These are phyloP conservation scores for Nephrotoma appendiculata DNA, from an alignment of 2,888 invertebrate species.

Conservation along the genomic window DNA sequence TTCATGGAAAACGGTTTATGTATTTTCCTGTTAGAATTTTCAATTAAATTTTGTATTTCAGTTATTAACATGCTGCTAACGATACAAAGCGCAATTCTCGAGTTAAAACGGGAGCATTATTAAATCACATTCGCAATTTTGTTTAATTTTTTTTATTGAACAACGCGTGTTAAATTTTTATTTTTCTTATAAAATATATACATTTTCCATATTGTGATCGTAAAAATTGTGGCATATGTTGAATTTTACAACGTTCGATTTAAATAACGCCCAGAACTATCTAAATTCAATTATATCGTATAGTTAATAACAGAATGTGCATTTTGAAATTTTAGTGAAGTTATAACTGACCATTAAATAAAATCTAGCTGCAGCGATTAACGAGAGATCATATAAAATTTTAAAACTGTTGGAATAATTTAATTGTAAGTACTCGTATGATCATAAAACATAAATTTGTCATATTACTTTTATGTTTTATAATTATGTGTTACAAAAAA, in stretches of 20 bases:
- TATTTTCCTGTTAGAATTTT: background rate
- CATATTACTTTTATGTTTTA: background rate
- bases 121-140: too few relatives aligned
- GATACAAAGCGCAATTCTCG: background rate
- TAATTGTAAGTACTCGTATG: background rate
- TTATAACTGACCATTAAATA: background rate
- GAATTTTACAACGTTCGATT: background rate
- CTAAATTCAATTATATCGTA: background rate
- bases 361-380: background rate
- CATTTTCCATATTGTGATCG: background rate
- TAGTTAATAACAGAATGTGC: background rate
- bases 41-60: background rate
- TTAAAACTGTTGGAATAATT: background rate
- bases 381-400: background rate
- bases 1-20: background rate
- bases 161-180: background rate
- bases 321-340: background rate
- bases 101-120: too few relatives aligned
- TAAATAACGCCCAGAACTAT: too few relatives aligned
- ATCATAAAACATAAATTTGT: background rate
- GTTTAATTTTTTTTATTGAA: background rate
- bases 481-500: background rate
- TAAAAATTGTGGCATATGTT: background rate
- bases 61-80: background rate
- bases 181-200: background rate